These are phyloP conservation scores for Spodoptera littoralis DNA, from an alignment of 2,888 invertebrate species.

Conservation along the genomic window DNA sequence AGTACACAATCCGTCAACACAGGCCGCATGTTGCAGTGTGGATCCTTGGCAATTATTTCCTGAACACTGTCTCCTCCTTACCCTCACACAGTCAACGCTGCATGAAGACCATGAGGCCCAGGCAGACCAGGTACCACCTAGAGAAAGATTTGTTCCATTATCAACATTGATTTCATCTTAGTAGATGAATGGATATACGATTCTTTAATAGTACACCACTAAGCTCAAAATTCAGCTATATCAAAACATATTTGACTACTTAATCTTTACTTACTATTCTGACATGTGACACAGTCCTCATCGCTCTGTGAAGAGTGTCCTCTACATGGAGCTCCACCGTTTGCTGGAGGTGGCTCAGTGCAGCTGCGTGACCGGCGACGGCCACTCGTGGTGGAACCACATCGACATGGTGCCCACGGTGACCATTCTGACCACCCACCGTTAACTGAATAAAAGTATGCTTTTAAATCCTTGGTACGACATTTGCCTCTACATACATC, in stretches of 20 bases:
- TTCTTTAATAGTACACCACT: no score
- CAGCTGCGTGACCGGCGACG: conserved; percentile 95
- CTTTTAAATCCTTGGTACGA: no score
- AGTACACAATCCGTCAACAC: conserved; percentile 79
- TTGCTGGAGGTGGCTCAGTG: conserved; percentile 95
- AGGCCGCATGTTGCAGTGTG: conserved; percentile 79
- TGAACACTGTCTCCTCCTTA: conserved; percentile 73
- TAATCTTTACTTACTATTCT: conserved; percentile 68
- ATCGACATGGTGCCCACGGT: conserved; percentile 95
- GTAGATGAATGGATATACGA: no score
- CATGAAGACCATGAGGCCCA: conserved; percentile 82
- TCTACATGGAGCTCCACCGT: conserved; percentile 95
- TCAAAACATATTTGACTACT: neutral
- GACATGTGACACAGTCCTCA: conserved; percentile 93
- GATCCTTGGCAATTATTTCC: conserved; percentile 76
- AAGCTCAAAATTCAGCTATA: no score
- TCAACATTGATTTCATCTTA: no score
- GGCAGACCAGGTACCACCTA: conserved; percentile 76
- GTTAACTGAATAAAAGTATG: conserved; percentile 90
- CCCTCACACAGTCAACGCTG: conserved; percentile 78
- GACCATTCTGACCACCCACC: conserved; percentile 98
- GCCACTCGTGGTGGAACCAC: conserved; percentile 91
- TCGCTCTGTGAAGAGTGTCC: conserved; percentile 94
- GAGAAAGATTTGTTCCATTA: neutral
- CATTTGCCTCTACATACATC: no score